Evolutionary conservation across 2,888 invertebrate genomes (phyloP).

Genomic region (Drosophila neonasuta): DNA sequence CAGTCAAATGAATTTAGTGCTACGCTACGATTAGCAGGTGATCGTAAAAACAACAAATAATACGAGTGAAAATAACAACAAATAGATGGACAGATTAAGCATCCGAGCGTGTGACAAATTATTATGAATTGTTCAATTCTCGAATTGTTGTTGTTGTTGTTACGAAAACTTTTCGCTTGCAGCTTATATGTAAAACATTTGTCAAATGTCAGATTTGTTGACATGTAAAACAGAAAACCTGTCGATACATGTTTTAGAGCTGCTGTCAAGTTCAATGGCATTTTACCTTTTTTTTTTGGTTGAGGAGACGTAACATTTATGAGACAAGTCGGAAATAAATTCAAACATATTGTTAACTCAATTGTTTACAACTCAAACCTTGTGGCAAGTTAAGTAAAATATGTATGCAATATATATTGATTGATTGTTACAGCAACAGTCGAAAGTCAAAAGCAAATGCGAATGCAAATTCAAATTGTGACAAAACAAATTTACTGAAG

Average conservation of each 20-base stretch:
- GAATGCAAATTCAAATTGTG: slow-evolving; percentile 15
- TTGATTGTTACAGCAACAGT: slow-evolving; percentile 5
- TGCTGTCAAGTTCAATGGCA: not conserved
- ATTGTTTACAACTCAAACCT: not conserved
- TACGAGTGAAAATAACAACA: not conserved
- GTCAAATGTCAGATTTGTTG: not conserved
- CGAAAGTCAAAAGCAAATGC: slow-evolving; percentile 20
- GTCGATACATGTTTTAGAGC: not conserved
- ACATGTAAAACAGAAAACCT: not conserved
- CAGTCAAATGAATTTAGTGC: slow-evolving; percentile 19
- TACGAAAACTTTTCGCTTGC: not conserved
- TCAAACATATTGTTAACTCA: slow-evolving; percentile 8
- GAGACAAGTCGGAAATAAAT: slow-evolving; percentile 2
- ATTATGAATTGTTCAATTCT: slow-evolving; percentile 9
- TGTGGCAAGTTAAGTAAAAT: slow-evolving; percentile 2
- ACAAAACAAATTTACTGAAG: slow-evolving; percentile 23
- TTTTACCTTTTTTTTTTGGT: not conserved
- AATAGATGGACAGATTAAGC: slow-evolving; percentile 15
- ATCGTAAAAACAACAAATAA: slow-evolving; percentile 5
- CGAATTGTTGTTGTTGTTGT: not conserved
- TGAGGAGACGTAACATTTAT: not conserved
- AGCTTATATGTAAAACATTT: slow-evolving; percentile 6
- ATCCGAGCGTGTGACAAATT: slow-evolving; percentile 7
- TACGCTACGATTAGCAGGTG: slow-evolving; percentile 18
- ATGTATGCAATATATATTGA: not conserved